Evolutionary conservation across 2,797 vertebrate species (phyloP).

Genomic region (Prunella strophiata): DNA sequence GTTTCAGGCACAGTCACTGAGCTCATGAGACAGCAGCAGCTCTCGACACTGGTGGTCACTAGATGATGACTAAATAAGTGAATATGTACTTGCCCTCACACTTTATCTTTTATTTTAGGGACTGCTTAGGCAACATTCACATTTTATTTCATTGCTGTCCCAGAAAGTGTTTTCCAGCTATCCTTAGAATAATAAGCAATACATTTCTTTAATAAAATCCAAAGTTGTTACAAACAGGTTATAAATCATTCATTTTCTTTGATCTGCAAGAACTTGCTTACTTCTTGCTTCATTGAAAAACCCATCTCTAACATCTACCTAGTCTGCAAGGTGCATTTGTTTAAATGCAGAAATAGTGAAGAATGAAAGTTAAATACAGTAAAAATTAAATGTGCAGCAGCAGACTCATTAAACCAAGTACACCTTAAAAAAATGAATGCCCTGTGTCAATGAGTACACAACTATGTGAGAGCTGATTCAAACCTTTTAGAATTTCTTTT

Average conservation of each 20-base stretch:
- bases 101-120: conserved; percentile 37
- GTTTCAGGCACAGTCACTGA: not conserved
- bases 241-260: not conserved
- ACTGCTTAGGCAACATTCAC: conserved; percentile 31
- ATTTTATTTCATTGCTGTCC: conserved; percentile 43
- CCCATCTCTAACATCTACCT: not conserved
- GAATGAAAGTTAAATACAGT: conserved; percentile 55
- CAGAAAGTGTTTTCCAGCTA: not conserved
- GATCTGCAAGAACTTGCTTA: not conserved
- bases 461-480: conserved; percentile 11
- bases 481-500: conserved; percentile 30
- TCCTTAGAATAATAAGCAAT: not conserved
- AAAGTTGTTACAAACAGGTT: not conserved
- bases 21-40: not conserved
- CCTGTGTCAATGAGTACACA: not conserved
- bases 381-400: conserved; percentile 37
- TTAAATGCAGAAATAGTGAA: conserved; percentile 32
- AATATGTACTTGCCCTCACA: conserved; percentile 20
- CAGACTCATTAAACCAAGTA: not conserved
- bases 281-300: not conserved
- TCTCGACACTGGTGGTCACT: not conserved
- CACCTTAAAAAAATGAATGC: conserved; percentile 14
- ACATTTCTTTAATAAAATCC: not conserved
- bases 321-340: not conserved
- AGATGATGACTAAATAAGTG: not conserved